Percentiles rank a stretch among this genome's conserved stretches.
These are phyloP conservation scores for Colletes collaris DNA, from an alignment of 2,888 invertebrate genomes.

Conservation along the genomic window DNA sequence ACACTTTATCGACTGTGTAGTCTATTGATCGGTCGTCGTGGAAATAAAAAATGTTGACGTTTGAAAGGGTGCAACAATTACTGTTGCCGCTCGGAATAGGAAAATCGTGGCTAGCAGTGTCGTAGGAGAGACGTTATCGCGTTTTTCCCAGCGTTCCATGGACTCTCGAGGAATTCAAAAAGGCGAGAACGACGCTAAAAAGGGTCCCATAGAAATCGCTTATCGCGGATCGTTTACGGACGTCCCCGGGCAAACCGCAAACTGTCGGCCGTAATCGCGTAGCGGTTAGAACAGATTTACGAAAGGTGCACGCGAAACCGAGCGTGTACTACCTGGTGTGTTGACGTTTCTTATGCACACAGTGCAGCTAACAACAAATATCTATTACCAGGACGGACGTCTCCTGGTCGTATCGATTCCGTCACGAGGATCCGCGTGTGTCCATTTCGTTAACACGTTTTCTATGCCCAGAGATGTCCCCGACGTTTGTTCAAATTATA, in stretches of 20 bases:
- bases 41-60: too few species aligned
- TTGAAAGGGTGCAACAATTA: too few species aligned
- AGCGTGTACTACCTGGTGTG: constrained; percentile 35
- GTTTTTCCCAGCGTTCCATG: constrained; percentile 13
- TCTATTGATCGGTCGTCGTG: too few species aligned
- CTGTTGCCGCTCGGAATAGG: too few species aligned
- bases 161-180: constrained; percentile 51
- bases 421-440: constrained; percentile 1
- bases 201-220: constrained; percentile 59
- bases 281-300: constrained; percentile 59
- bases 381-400: constrained; percentile 56
- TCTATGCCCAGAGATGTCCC: too few species aligned
- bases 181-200: constrained; percentile 43
- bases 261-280: constrained; percentile 65
- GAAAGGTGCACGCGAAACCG: constrained; percentile 45
- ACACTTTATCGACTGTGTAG: too few species aligned
- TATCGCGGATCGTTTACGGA: constrained; percentile 67
- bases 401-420: constrained; percentile 15
- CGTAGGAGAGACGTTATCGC: constrained; percentile 31
- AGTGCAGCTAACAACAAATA: constrained; percentile 49
- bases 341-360: constrained; percentile 52
- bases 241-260: constrained; percentile 68
- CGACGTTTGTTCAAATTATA: too few species aligned
- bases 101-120: too few species aligned
- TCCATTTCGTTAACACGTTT: constrained; percentile 1